phyloP scores from a whole-genome alignment of 2,797 vertebrate species.

The Esox masquinongy region DNA sequence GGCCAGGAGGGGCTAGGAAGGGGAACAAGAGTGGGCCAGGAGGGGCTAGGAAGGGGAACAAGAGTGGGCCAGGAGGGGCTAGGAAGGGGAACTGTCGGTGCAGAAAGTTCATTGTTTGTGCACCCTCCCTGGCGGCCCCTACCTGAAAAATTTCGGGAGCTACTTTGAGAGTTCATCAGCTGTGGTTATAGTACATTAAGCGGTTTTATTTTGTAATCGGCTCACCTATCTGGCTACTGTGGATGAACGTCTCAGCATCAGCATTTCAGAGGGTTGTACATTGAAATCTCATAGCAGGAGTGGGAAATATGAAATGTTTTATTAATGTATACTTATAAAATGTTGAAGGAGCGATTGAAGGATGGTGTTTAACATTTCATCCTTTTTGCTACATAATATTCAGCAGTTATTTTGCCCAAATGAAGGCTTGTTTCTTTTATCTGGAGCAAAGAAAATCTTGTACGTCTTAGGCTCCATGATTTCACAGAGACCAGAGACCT shows the following conservation, averaged over 20 bases:
- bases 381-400: not conserved
- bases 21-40: not conserved
- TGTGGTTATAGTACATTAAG: not conserved
- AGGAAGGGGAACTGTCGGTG: not conserved
- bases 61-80: not conserved
- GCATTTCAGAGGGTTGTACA: not conserved
- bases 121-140: not conserved
- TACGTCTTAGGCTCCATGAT: not conserved
- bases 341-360: not conserved
- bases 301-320: not conserved
- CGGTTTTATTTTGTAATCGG: not conserved
- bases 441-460: not conserved
- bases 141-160: slow-evolving; percentile 26
- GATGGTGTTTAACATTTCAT: not conserved
- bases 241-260: not conserved
- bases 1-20: not conserved
- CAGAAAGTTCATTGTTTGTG: not conserved
- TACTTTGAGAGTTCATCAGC: not conserved
- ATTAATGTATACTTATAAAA: not conserved
- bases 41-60: not conserved
- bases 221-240: not conserved
- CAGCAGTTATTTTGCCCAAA: not conserved
- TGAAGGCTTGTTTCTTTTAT: not conserved
- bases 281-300: slow-evolving; percentile 3
- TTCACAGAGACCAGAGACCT: not conserved